These are phyloP conservation scores for Yponomeuta cagnagella DNA, from an alignment of 2,888 invertebrate species.

Conservation along the genomic window DNA sequence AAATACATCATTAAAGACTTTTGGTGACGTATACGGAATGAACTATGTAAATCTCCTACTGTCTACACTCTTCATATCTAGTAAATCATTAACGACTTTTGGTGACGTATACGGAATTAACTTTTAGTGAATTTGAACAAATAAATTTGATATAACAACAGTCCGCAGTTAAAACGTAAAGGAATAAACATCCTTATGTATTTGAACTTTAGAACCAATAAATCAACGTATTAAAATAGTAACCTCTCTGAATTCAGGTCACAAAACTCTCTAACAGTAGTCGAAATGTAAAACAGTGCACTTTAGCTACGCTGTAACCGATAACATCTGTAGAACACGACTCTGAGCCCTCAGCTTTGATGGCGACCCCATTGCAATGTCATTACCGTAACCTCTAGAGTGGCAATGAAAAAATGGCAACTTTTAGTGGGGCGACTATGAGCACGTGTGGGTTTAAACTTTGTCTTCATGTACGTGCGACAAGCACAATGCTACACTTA, in stretches of 20 bases:
- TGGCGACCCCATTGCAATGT: slow-evolving; percentile 48
- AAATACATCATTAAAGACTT: too few species aligned
- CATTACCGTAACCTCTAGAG: slow-evolving; percentile 69
- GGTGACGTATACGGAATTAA: too few species aligned
- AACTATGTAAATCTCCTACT: too few species aligned
- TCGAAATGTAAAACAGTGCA: slow-evolving; percentile 31
- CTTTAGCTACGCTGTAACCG: slow-evolving; percentile 29
- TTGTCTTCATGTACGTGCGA: too few species aligned
- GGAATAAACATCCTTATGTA: neutral
- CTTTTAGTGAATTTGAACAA: too few species aligned
- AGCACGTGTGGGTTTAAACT: neutral
- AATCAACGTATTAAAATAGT: neutral
- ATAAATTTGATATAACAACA: too few species aligned
- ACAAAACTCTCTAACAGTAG: neutral
- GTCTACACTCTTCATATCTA: too few species aligned
- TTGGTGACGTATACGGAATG: too few species aligned
- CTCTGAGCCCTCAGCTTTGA: slow-evolving; percentile 33
- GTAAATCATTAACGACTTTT: too few species aligned
- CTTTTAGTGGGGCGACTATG: slow-evolving; percentile 31
- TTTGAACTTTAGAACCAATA: neutral
- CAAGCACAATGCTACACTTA: too few species aligned
- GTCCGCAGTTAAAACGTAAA: too few species aligned
- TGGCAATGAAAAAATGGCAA: slow-evolving; percentile 62
- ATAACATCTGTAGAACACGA: slow-evolving; percentile 58
- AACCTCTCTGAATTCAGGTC: neutral